Conservation (phyloP, 2,797 vertebrate genomes). For the Hylomyscus alleni region DNA sequence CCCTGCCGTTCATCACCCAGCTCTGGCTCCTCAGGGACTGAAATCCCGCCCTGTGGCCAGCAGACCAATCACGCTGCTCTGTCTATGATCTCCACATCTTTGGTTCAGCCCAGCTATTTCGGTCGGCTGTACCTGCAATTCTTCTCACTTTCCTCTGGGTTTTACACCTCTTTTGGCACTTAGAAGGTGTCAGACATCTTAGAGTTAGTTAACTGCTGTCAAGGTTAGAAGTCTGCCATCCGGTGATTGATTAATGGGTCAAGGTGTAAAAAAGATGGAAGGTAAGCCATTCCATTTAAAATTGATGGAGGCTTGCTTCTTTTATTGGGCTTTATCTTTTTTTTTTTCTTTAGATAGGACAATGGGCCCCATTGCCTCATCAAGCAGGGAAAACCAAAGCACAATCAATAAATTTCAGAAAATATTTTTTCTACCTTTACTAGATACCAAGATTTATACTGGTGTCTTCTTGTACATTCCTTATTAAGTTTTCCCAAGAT, state of each 20-base stretch:
- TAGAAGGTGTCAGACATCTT: constrained; percentile 79
- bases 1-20: constrained; percentile 56
- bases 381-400: constrained; percentile 58
- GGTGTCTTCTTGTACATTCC: constrained; percentile 40
- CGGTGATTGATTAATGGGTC: constrained; percentile 71
- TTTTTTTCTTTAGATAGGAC: background rate
- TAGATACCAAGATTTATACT: constrained; percentile 29
- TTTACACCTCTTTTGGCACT: constrained; percentile 77
- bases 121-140: constrained; percentile 45
- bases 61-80: background rate
- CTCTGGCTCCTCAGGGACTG: constrained; percentile 25
- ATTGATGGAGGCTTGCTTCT: constrained; percentile 52
- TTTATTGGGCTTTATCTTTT: constrained; percentile 58
- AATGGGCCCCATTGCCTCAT: constrained; percentile 33
- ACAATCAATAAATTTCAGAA: constrained; percentile 56
- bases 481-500: constrained; percentile 47
- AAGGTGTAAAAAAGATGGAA: constrained; percentile 71
- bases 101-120: constrained; percentile 75
- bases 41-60: constrained; percentile 57
- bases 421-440: constrained; percentile 39
- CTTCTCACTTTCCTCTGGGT: constrained; percentile 76
- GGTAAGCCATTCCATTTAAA: constrained; percentile 66
- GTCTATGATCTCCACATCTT: background rate
- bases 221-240: constrained; percentile 60
- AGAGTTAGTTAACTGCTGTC: constrained; percentile 72